These are phyloP conservation scores for Dilophus febrilis DNA, from an alignment of 2,888 invertebrate species.

Conservation along the genomic window DNA sequence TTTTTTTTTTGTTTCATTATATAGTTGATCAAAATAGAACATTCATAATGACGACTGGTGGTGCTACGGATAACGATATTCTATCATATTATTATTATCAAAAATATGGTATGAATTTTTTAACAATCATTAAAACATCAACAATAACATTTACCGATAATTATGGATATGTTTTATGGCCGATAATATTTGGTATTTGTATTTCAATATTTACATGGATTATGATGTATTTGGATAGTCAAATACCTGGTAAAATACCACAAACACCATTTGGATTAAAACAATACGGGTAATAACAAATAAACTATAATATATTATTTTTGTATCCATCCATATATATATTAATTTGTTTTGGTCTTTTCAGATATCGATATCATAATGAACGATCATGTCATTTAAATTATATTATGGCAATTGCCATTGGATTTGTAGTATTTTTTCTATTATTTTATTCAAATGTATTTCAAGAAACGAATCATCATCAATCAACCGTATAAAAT, in stretches of 20 bases:
- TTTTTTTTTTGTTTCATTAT: no score
- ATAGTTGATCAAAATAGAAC: no score
- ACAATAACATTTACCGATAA: not conserved
- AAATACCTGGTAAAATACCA: conserved; percentile 39
- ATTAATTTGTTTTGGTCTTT: no score
- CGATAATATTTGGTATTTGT: conserved; percentile 31
- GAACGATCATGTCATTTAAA: not conserved
- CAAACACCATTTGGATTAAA: conserved; percentile 38
- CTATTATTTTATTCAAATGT: conserved; percentile 1
- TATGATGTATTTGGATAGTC: conserved; percentile 43
- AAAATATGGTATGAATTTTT: no score
- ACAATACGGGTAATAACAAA: conserved; percentile 29
- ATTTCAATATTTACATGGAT: conserved; percentile 37
- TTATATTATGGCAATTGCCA: not conserved
- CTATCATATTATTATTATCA: no score
- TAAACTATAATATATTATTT: not conserved
- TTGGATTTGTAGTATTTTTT: conserved; percentile 1
- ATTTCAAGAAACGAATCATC: not conserved
- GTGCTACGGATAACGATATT: no score
- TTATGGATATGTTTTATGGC: conserved; percentile 5
- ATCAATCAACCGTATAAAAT: no score
- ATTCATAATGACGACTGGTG: no score
- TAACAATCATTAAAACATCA: not conserved
- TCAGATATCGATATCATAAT: no score
- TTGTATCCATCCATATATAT: no score